phyloP scores from a whole-genome alignment of 2,113 vertebrate species.

The Ctenodactylus gundi region DNA sequence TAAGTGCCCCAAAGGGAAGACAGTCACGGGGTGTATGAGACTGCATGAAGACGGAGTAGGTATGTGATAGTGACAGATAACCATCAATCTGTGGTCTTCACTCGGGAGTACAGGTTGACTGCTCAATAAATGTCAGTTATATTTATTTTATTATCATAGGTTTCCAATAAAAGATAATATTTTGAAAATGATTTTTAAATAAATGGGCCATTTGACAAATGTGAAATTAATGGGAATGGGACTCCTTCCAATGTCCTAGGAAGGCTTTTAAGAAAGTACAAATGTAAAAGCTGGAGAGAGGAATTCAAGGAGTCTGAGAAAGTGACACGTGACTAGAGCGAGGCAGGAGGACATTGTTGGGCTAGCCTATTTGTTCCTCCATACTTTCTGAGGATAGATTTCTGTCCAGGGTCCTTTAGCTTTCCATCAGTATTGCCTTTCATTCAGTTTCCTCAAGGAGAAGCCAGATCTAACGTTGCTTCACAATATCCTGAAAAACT shows the following conservation, averaged over 20 bases:
- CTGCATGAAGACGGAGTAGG: background rate
- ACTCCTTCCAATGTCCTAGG: slow-evolving; percentile 17
- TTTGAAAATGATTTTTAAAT: slow-evolving; percentile 50
- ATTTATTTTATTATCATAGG: slow-evolving; percentile 16
- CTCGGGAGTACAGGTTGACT: background rate
- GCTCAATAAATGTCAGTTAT: background rate
- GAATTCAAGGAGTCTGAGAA: background rate
- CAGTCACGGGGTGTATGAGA: rapidly evolving
- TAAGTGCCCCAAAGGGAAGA: background rate
- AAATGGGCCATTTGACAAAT: slow-evolving; percentile 4
- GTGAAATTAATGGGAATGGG: slow-evolving; percentile 45
- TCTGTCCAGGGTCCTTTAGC: background rate
- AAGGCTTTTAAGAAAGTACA: background rate
- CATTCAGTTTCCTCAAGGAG: background rate
- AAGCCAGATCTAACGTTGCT: background rate
- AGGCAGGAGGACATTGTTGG: background rate
- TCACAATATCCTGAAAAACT: background rate
- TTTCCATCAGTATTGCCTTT: background rate
- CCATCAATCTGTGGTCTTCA: background rate
- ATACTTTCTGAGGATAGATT: background rate
- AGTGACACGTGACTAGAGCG: background rate
- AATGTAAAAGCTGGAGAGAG: background rate
- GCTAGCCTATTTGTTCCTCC: background rate
- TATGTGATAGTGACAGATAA: background rate
- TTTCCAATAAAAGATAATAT: slow-evolving; percentile 47